These are phyloP conservation scores for Tetanocera ferruginea DNA, from an alignment of 2,888 invertebrate species.

Conservation along the genomic window DNA sequence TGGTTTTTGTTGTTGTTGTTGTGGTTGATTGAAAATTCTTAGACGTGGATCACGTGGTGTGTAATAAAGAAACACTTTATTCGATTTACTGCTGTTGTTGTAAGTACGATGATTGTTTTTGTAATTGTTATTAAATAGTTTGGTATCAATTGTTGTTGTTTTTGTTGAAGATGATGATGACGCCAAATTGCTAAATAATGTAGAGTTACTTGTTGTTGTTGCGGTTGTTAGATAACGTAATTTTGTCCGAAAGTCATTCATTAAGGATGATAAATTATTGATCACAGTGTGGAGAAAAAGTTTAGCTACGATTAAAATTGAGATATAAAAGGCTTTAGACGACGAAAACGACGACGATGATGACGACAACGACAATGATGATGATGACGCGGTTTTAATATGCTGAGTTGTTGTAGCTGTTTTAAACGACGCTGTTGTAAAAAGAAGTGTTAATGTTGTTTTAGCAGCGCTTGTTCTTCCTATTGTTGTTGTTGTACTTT, in stretches of 20 bases:
- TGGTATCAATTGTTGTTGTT: conserved; percentile 39
- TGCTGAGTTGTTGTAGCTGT: conserved; percentile 43
- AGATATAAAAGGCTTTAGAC: conserved; percentile 21
- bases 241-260: conserved; percentile 69
- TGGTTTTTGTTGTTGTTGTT: conserved; percentile 28
- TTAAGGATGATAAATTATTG: conserved; percentile 66
- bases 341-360: neutral
- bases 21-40: conserved; percentile 58
- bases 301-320: conserved; percentile 44
- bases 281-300: conserved; percentile 59
- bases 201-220: conserved; percentile 44
- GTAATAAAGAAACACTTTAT: conserved; percentile 68
- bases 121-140: conserved; percentile 50
- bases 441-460: conserved; percentile 35
- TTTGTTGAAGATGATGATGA: conserved; percentile 26
- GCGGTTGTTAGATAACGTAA: conserved; percentile 57
- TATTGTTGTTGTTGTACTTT: conserved; percentile 39
- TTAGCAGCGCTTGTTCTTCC: conserved; percentile 12
- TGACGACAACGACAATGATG: conserved; percentile 39
- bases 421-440: conserved; percentile 21
- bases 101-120: conserved; percentile 64
- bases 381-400: conserved; percentile 36
- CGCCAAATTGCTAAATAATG: conserved; percentile 40
- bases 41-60: conserved; percentile 69
- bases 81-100: conserved; percentile 66